Conservation (phyloP, 2,113 vertebrate genomes). For the Tylochromis polylepis region DNA sequence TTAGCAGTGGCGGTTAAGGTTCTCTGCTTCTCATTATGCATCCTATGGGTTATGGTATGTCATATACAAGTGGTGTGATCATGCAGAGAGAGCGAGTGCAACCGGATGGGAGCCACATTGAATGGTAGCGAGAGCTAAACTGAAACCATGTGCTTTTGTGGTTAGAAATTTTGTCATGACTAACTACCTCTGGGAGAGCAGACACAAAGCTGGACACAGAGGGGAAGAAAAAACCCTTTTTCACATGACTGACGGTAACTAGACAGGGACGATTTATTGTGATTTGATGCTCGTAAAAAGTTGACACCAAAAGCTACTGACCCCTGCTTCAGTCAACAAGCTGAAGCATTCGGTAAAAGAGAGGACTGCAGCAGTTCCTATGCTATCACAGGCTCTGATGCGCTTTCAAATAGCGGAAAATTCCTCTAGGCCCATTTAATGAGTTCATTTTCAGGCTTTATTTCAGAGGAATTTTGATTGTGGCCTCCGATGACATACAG, state of each 20-base stretch:
- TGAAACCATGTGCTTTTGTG: slow-evolving; percentile 69
- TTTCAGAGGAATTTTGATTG: slow-evolving; percentile 17
- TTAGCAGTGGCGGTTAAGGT: slow-evolving; percentile 5
- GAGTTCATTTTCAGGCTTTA: not conserved
- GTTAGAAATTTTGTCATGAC: slow-evolving; percentile 59
- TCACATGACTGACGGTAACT: slow-evolving; percentile 50
- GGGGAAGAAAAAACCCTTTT: slow-evolving; percentile 7
- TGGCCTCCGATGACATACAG: slow-evolving; percentile 45
- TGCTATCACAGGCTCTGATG: not conserved
- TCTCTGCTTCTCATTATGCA: slow-evolving; percentile 50
- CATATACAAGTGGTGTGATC: slow-evolving; percentile 35
- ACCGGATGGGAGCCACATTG: slow-evolving; percentile 52
- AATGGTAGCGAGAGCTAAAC: slow-evolving; percentile 66
- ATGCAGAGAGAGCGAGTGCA: slow-evolving; percentile 10
- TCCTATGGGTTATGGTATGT: slow-evolving; percentile 29
- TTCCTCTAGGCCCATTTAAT: slow-evolving; percentile 4
- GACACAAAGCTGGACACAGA: slow-evolving; percentile 14
- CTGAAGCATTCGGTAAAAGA: not conserved
- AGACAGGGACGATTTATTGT: slow-evolving; percentile 51
- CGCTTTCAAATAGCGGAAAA: slow-evolving; percentile 23
- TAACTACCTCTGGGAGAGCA: slow-evolving; percentile 59
- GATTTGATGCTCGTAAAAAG: slow-evolving; percentile 47
- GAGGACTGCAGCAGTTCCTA: not conserved
- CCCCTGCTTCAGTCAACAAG: slow-evolving; percentile 7
- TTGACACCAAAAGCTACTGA: slow-evolving; percentile 25